Evolutionary conservation across 2,113 vertebrate genomes (phyloP), one percentile per base, ranked within the genome.

Genomic region (Megaceryle maxima): DNA sequence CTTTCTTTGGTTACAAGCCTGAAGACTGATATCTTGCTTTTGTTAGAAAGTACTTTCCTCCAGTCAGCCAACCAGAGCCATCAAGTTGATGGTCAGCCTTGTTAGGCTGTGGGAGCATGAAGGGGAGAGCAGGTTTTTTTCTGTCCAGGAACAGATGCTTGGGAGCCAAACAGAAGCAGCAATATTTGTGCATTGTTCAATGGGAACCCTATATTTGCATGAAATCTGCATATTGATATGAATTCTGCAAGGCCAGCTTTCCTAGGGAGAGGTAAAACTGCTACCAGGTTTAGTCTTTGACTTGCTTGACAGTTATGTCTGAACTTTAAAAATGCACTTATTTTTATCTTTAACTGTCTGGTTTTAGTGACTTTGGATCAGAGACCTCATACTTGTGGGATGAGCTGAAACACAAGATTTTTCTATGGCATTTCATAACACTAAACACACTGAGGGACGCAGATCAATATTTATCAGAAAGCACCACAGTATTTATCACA

Each of bases 401-500:
- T 68, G 29, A 35, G 59, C 51, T 67, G 83, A 66, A 11, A 77
- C 35, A 57, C 33, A 51, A 69, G 18, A 33, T 10, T 83, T 83
- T 95, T 41, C 46, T 46, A 21, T 60, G 31, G 7, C 22, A 41
- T 80, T 95, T 80, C 46, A 37, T 46, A 83, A 57, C 31, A 62
- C 31, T 39, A 62, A 88, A 62, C 48, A 69, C 43, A n/a, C 41
- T 22, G 33, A 55, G 29, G 25, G 15, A 43, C 43, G 43, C 51
- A 87, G 76, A 59, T 91, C 67, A 75, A 67, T 87, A 90, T 92
- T 83, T 37, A 46, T 74, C 69, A 87, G 22, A 14, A 78, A 91
- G 29, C 22, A 59, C 18, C 28, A 59, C 5, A 39, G 35, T 80
- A 63, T 80, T 88, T 90, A 67, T 81, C 51, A 81, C 25, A 72